Conservation (phyloP, 2,888 invertebrate genomes). For the Agrochola lota region DNA sequence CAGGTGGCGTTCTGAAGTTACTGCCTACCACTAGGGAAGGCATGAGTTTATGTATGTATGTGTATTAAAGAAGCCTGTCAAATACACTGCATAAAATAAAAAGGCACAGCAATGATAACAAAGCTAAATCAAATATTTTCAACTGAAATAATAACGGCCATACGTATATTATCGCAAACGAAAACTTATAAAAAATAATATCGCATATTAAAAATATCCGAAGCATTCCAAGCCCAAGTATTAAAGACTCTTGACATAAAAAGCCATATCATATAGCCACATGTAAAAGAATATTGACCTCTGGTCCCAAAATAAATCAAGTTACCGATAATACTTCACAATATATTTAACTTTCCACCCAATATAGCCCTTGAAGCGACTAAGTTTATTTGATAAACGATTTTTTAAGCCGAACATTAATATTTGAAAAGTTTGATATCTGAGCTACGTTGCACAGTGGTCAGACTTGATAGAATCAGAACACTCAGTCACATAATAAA, state of each 20-base stretch:
- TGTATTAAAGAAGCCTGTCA: background rate
- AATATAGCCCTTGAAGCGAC: slow-evolving; percentile 20
- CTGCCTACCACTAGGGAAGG: no score
- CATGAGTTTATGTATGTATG: no score
- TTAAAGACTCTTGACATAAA: slow-evolving; percentile 1
- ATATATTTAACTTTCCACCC: slow-evolving; percentile 31
- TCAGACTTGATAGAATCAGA: slow-evolving; percentile 5
- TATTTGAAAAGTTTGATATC: slow-evolving; percentile 16
- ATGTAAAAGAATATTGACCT: slow-evolving; percentile 35
- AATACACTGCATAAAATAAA: background rate
- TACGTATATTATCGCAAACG: background rate
- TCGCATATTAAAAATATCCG: background rate
- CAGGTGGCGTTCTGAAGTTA: no score
- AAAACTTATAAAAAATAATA: slow-evolving; percentile 17
- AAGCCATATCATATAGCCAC: slow-evolving; percentile 1
- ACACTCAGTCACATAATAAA: slow-evolving; percentile 1
- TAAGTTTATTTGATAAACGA: slow-evolving; percentile 26
- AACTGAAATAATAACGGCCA: background rate
- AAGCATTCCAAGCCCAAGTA: background rate
- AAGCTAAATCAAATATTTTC: slow-evolving; percentile 4
- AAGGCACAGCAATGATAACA: background rate
- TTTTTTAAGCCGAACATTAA: slow-evolving; percentile 17
- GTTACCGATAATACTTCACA: slow-evolving; percentile 27
- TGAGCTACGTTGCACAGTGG: background rate
- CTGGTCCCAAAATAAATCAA: slow-evolving; percentile 26